Conservation (phyloP, 2,888 invertebrate species). For the Octodonta nipae region DNA sequence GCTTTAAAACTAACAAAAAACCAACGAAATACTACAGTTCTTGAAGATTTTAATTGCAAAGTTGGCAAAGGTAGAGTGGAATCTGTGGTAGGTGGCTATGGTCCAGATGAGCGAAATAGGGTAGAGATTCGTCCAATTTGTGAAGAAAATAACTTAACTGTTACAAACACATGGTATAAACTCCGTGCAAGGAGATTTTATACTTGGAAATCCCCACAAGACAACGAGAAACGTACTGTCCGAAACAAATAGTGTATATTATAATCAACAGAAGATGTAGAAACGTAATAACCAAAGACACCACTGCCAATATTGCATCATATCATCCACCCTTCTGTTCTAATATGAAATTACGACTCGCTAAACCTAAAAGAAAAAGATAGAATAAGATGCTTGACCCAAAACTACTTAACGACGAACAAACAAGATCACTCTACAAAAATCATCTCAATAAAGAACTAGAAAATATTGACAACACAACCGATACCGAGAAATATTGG, state of each 20-base stretch:
- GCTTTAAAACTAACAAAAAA: no score
- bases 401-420: background rate
- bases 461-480: background rate
- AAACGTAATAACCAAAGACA: background rate
- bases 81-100: no score
- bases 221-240: background rate
- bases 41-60: no score
- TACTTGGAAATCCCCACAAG: background rate
- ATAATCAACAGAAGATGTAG: background rate
- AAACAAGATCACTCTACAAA: background rate
- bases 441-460: constrained; percentile 1
- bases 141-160: constrained; percentile 1
- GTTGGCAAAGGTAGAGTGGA: no score
- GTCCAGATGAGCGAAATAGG: no score
- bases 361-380: constrained; percentile 1
- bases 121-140: no score
- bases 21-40: no score
- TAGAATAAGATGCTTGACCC: background rate
- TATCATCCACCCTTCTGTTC: background rate
- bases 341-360: background rate
- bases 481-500: background rate
- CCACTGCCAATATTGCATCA: background rate
- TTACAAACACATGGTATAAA: constrained; percentile 1
- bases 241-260: background rate
- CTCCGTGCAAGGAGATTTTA: background rate